These are phyloP conservation scores for Heterohyrax brucei DNA, from an alignment of 2,797 vertebrate genomes.

Conservation along the genomic window DNA sequence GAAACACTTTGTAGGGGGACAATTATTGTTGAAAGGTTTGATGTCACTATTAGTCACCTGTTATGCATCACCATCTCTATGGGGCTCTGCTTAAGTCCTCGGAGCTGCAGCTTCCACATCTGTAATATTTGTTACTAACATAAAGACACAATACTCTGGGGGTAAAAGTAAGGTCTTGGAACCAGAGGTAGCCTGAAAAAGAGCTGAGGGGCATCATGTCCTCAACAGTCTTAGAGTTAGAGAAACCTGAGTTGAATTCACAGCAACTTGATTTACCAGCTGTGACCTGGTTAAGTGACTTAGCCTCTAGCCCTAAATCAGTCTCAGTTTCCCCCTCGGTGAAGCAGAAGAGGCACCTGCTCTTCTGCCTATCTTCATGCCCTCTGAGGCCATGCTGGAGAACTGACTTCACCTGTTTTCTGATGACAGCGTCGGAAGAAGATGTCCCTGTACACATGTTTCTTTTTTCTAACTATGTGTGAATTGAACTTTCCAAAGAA, in stretches of 20 bases:
- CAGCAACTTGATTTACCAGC: neutral
- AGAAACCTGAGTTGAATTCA: neutral
- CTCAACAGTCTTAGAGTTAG: neutral
- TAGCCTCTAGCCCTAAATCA: neutral
- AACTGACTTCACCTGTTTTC: neutral
- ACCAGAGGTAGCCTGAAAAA: neutral
- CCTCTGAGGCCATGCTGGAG: neutral
- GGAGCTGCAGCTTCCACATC: neutral
- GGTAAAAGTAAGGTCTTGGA: neutral
- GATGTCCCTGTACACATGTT: neutral
- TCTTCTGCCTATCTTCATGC: neutral
- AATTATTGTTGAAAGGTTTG: neutral
- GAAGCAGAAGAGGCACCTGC: neutral
- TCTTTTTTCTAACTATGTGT: neutral
- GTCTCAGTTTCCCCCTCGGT: neutral
- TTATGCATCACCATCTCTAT: neutral
- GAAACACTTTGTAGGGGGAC: neutral
- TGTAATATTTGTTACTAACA: neutral
- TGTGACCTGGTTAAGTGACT: neutral
- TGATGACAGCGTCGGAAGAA: neutral
- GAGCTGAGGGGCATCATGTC: rapidly evolving
- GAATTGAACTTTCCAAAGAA: neutral
- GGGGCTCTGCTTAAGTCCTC: neutral
- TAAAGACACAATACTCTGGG: neutral
- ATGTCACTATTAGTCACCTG: neutral